Base-by-base conservation (phyloP, 2,888 invertebrate species). In the Diaperis boleti region DNA sequence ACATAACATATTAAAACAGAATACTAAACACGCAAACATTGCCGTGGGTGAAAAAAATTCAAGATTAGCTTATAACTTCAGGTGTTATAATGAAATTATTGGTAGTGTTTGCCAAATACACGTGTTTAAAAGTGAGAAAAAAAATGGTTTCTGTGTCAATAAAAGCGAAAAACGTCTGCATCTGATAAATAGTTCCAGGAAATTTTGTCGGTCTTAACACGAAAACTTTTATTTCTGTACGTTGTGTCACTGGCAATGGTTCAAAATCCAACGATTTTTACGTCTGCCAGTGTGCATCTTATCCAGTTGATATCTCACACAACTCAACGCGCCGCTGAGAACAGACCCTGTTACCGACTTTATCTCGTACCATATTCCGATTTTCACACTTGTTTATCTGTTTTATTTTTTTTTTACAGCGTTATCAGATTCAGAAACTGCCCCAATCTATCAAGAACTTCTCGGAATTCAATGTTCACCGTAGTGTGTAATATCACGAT, bases 151-250 rank as follows among this genome's bases (percentile, higher is more conserved):
- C 17, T 13, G 11, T 14, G 55, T 42, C 14, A 55, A 42, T 55
- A 55, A 55, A 54, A 44, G 5, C 8, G 26, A 41, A 50, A 47
- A 52, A 39, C 18, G 39, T 41, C 52, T 41, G 39, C 41, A 52
- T 44, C 42, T 42, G 55, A 55, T 55, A 55, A 42, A 55, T 57
- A 13, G 13, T 45, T 57, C 45, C 45, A 14, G 57, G 57, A 57
- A 57, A 57, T 45, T 57, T 35, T 7, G 37, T 35, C 14, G 45
- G 57, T 37, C 45, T 57, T 47, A 57, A 45, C 47, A 20, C 37
- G 57, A 57, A 57, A 47, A 45, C 39, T 57, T 57, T 57, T 57
- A 57, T 57, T 57, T 57, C 33, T 45, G 57, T 57, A 26, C 57
- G 37, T 45, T 37, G 57, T 45, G 45, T 57, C 45, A 57, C 57